phyloP scores from a whole-genome alignment of 2,797 vertebrate genomes.

The Tapirus indicus region DNA sequence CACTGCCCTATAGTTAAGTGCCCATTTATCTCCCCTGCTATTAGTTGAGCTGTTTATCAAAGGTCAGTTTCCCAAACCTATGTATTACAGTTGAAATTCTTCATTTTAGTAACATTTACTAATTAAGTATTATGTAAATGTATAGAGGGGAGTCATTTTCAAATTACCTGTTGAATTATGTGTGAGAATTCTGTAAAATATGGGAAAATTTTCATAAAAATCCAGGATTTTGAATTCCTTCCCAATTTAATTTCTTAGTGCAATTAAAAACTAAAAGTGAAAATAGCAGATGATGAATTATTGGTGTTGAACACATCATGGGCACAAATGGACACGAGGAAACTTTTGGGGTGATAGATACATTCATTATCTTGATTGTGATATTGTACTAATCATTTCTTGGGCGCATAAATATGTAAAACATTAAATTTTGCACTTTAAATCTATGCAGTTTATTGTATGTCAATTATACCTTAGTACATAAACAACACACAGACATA shows the following conservation, averaged over 20 bases:
- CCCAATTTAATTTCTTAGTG: slow-evolving; percentile 28
- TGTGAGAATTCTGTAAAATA: slow-evolving; percentile 24
- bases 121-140: not conserved
- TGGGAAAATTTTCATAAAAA: not conserved
- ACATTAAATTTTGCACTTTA: not conserved
- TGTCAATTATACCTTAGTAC: not conserved
- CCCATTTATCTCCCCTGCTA: not conserved
- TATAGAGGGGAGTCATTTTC: not conserved
- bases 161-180: not conserved
- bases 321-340: not conserved
- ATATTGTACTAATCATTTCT: not conserved
- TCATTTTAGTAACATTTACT: not conserved
- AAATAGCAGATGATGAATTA: not conserved
- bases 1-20: not conserved
- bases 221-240: not conserved
- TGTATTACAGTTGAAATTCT: not conserved
- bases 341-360: not conserved
- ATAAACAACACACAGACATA: not conserved
- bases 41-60: not conserved
- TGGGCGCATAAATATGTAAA: not conserved
- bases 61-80: not conserved
- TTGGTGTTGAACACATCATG: not conserved
- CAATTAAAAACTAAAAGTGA: not conserved
- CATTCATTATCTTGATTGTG: not conserved
- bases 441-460: not conserved